Evolutionary conservation across 2,113 vertebrate species (phyloP).

Genomic region (Bos javanicus): DNA sequence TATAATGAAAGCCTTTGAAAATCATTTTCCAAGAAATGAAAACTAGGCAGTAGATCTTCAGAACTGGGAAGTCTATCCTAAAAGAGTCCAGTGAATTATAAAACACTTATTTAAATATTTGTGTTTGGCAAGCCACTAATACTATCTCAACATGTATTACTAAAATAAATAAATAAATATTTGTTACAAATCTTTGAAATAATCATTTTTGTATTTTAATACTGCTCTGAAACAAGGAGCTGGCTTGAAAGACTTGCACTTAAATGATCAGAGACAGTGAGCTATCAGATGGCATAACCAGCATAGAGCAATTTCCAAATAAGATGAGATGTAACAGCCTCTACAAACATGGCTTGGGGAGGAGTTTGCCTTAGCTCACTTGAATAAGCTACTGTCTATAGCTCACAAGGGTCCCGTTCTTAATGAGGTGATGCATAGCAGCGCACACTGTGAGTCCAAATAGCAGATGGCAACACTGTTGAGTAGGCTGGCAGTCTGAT

Average conservation of each 20-base stretch:
- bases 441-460: constrained; percentile 70
- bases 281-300: not conserved
- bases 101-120: constrained; percentile 41
- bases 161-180: not conserved
- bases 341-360: constrained; percentile 40
- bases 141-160: constrained; percentile 26
- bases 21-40: constrained; percentile 41
- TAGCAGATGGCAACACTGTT: constrained; percentile 71
- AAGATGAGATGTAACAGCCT: constrained; percentile 20
- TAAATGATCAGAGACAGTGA: constrained; percentile 39
- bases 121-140: not conserved
- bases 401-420: constrained; percentile 70
- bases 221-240: not conserved
- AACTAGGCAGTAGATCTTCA: not conserved
- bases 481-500: constrained; percentile 68
- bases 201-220: constrained; percentile 11
- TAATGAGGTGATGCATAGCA: constrained; percentile 69
- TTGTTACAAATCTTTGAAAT: constrained; percentile 20
- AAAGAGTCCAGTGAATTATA: not conserved
- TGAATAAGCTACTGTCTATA: constrained; percentile 73
- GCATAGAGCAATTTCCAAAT: not conserved
- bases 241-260: not conserved
- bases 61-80: not conserved
- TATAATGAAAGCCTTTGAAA: constrained; percentile 31
- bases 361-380: constrained; percentile 51